These are phyloP conservation scores for Polyodon spathula DNA, from an alignment of 2,113 vertebrate genomes.

Conservation along the genomic window DNA sequence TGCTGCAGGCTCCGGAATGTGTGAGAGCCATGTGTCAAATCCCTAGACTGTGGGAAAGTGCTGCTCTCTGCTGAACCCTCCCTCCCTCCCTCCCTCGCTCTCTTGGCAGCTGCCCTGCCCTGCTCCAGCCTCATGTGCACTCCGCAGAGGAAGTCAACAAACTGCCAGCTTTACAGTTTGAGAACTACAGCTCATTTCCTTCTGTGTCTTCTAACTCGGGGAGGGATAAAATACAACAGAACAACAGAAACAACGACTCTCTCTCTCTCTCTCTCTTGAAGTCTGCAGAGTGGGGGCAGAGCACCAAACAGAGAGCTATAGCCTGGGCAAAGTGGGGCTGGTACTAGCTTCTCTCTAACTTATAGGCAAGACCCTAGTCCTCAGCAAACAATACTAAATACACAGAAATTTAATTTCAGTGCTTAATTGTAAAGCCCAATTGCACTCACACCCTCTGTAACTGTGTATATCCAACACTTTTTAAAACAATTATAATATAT, in stretches of 20 bases:
- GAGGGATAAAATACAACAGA: neutral
- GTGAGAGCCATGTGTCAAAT: slow-evolving; percentile 94
- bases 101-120: slow-evolving; percentile 77
- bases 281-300: neutral
- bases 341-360: too few relatives aligned
- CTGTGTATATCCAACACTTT: too few relatives aligned
- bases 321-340: neutral
- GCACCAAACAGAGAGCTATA: neutral
- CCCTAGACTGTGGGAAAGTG: slow-evolving; percentile 97
- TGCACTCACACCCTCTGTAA: neutral
- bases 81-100: slow-evolving; percentile 50
- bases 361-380: too few relatives aligned
- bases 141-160: slow-evolving; percentile 66
- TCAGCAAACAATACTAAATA: too few relatives aligned
- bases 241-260: neutral
- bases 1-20: slow-evolving; percentile 86
- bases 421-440: neutral
- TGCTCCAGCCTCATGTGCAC: slow-evolving; percentile 45
- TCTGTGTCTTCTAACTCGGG: slow-evolving; percentile 24
- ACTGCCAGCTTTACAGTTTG: slow-evolving; percentile 60
- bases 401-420: too few relatives aligned
- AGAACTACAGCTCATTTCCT: slow-evolving; percentile 58
- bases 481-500: too few relatives aligned
- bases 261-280: slow-evolving; percentile 8
- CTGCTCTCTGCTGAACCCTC: slow-evolving; percentile 80